phyloP scores from a whole-genome alignment of 2,113 vertebrate genomes.

The Scalopus aquaticus region DNA sequence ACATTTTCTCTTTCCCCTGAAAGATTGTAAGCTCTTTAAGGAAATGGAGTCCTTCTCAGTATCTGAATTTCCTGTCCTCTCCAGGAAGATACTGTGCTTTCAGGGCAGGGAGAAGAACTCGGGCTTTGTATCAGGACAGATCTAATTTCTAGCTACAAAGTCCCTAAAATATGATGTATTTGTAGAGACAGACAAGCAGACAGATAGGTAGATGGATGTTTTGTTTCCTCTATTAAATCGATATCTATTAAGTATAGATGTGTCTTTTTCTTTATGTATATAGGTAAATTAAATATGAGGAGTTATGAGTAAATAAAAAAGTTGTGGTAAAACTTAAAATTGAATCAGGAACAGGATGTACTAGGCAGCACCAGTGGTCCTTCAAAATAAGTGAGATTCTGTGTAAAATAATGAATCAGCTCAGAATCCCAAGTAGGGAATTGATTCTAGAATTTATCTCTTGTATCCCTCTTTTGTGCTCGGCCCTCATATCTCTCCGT shows the following conservation, averaged over 20 bases:
- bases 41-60: neutral
- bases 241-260: neutral
- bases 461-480: neutral
- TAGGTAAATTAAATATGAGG: neutral
- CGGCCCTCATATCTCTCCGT: neutral
- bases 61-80: neutral
- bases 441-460: neutral
- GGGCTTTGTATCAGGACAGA: neutral
- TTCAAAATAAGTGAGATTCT: neutral
- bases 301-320: conserved; percentile 6
- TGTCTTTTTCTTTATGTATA: neutral
- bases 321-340: neutral
- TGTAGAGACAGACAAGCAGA: neutral
- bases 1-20: neutral
- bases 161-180: neutral
- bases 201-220: neutral
- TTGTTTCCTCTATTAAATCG: neutral
- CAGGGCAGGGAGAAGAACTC: neutral
- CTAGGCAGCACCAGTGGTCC: neutral
- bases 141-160: neutral
- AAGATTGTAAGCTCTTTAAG: neutral
- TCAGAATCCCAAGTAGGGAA: neutral
- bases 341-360: neutral
- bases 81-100: neutral
- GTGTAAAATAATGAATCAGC: neutral